These are phyloP conservation scores for Pelodytes ibericus DNA, from an alignment of 2,797 vertebrate species.

Conservation along the genomic window DNA sequence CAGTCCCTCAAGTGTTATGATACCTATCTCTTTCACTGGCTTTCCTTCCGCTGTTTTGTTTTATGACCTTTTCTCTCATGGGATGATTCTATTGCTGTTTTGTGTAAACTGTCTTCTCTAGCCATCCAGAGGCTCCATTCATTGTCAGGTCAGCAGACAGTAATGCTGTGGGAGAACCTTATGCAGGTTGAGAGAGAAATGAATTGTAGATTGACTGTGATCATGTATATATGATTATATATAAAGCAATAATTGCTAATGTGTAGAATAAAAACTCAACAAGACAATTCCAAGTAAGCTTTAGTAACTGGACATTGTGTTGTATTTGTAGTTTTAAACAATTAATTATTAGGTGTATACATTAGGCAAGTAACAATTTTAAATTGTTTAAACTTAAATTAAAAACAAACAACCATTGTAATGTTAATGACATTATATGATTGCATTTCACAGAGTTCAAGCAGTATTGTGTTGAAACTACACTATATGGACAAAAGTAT, in stretches of 20 bases:
- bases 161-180: neutral
- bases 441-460: no score
- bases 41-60: slow-evolving; percentile 15
- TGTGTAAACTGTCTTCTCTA: slow-evolving; percentile 47
- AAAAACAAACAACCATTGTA: no score
- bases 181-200: neutral
- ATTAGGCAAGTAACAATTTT: no score
- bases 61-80: slow-evolving; percentile 27
- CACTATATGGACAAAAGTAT: no score
- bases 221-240: neutral
- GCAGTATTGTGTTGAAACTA: no score
- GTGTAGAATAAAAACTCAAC: neutral
- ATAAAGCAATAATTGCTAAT: neutral
- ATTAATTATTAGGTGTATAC: no score
- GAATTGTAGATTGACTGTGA: neutral
- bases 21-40: slow-evolving; percentile 13
- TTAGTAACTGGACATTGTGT: no score
- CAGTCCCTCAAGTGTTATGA: slow-evolving; percentile 11
- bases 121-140: slow-evolving; percentile 16
- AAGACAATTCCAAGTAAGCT: no score
- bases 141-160: slow-evolving; percentile 15
- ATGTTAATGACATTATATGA: no score
- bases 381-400: no score
- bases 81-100: slow-evolving; percentile 28
- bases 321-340: no score